These are phyloP conservation scores for Ceratothoa steindachneri DNA, from an alignment of 2,888 invertebrate genomes.

Conservation along the genomic window DNA sequence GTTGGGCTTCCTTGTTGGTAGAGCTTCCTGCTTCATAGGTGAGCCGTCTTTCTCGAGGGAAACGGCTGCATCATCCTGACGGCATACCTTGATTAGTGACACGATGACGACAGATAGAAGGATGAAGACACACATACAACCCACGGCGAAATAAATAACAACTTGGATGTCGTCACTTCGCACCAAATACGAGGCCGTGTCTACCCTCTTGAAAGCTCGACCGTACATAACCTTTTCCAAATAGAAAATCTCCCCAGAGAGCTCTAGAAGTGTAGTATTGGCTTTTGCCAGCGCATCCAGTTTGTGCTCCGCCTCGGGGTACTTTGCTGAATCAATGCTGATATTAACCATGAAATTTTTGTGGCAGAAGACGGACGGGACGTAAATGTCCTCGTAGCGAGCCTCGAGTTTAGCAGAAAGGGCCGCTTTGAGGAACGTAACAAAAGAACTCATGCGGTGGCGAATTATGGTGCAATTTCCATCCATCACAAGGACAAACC, in stretches of 20 bases:
- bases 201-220: not conserved
- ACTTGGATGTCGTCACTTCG: slow-evolving; percentile 31
- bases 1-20: slow-evolving; percentile 42
- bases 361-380: slow-evolving; percentile 43
- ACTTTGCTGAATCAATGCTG: slow-evolving; percentile 30
- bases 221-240: slow-evolving; percentile 39
- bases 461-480: slow-evolving; percentile 45
- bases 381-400: slow-evolving; percentile 38
- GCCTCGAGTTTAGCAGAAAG: slow-evolving; percentile 32
- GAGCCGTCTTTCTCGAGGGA: slow-evolving; percentile 1
- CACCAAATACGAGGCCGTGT: not conserved
- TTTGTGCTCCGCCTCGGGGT: slow-evolving; percentile 28
- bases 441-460: slow-evolving; percentile 40
- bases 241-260: slow-evolving; percentile 44
- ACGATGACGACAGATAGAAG: slow-evolving; percentile 38
- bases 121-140: slow-evolving; percentile 44
- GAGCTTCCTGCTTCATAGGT: slow-evolving; percentile 7
- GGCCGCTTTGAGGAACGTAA: slow-evolving; percentile 42
- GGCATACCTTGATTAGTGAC: slow-evolving; percentile 33
- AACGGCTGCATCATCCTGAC: slow-evolving; percentile 18
- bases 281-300: slow-evolving; percentile 36
- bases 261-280: slow-evolving; percentile 43
- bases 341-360: slow-evolving; percentile 46
- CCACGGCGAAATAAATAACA: slow-evolving; percentile 42
- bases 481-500: slow-evolving; percentile 44